Evolutionary conservation across 2,113 vertebrate species (phyloP).

Genomic region (Solea senegalensis): DNA sequence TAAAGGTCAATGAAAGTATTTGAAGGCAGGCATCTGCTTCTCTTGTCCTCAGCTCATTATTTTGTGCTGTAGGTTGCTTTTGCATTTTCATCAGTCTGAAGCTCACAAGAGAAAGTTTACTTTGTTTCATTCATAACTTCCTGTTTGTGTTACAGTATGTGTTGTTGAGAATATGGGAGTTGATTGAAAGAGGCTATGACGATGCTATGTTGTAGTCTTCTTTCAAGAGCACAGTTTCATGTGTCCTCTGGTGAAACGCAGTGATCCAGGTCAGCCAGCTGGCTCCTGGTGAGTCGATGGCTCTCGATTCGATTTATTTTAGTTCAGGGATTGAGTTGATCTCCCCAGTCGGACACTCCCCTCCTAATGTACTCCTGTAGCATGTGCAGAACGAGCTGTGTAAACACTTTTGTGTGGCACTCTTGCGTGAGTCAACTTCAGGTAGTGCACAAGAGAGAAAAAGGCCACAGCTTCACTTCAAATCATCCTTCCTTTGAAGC

Average conservation of each 20-base stretch:
- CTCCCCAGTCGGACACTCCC: constrained; percentile 45
- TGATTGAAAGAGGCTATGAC: too few relatives aligned
- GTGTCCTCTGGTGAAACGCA: constrained; percentile 45
- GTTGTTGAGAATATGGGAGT: too few relatives aligned
- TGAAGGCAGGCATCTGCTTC: too few relatives aligned
- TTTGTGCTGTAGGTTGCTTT: too few relatives aligned
- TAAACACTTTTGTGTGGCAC: constrained; percentile 49
- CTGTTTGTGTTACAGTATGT: too few relatives aligned
- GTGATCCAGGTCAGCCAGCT: constrained; percentile 49
- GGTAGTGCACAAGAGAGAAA: constrained; percentile 16
- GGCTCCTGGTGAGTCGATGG: constrained; percentile 39
- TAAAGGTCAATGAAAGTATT: too few relatives aligned
- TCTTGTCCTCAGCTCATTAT: too few relatives aligned
- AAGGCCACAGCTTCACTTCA: constrained; percentile 11
- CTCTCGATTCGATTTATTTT: constrained; percentile 37
- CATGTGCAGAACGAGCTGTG: constrained; percentile 48
- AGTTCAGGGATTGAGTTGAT: constrained; percentile 46
- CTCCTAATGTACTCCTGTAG: constrained; percentile 52
- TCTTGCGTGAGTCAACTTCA: constrained; percentile 63
- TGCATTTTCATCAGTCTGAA: too few relatives aligned
- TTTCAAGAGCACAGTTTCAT: constrained; percentile 25
- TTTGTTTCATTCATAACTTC: too few relatives aligned
- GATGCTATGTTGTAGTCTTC: background rate
- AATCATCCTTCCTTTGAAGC: constrained; percentile 26
- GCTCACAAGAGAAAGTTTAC: too few relatives aligned